These are phyloP conservation scores for Hyaena hyaena DNA, from an alignment of 2,113 vertebrate species.

Conservation along the genomic window DNA sequence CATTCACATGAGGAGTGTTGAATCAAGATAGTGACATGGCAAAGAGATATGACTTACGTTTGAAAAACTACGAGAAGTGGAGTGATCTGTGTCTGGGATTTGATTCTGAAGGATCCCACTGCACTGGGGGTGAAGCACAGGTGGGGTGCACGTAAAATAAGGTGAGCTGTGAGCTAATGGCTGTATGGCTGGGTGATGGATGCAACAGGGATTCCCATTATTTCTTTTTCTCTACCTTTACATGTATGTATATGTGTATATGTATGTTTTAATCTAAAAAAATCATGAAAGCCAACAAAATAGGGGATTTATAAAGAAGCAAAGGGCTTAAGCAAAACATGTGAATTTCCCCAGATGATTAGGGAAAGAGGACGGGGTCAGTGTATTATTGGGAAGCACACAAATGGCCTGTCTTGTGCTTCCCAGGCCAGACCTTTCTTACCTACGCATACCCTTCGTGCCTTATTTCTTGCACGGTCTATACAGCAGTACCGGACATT, in stretches of 20 bases:
- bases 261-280: neutral
- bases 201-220: neutral
- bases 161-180: neutral
- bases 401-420: neutral
- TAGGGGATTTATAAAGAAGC: conserved; percentile 26
- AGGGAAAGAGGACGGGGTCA: conserved; percentile 30
- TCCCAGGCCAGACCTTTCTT: neutral
- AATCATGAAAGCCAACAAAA: conserved; percentile 42
- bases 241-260: neutral
- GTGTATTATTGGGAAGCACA: neutral
- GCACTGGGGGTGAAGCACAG: neutral
- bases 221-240: neutral
- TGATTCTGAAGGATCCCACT: neutral
- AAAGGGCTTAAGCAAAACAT: conserved; percentile 56
- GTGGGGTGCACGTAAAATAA: neutral
- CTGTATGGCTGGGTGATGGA: neutral
- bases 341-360: conserved; percentile 32
- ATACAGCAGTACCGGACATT: neutral
- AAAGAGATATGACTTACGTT: conserved; percentile 68
- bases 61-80: conserved; percentile 30
- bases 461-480: neutral
- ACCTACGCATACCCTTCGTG: accelerated
- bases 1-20: conserved; percentile 73
- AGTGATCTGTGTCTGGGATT: neutral
- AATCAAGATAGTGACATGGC: conserved; percentile 80